Base-by-base conservation (phyloP, 1,140 invertebrate species). In the Drosophila mayri region DNA sequence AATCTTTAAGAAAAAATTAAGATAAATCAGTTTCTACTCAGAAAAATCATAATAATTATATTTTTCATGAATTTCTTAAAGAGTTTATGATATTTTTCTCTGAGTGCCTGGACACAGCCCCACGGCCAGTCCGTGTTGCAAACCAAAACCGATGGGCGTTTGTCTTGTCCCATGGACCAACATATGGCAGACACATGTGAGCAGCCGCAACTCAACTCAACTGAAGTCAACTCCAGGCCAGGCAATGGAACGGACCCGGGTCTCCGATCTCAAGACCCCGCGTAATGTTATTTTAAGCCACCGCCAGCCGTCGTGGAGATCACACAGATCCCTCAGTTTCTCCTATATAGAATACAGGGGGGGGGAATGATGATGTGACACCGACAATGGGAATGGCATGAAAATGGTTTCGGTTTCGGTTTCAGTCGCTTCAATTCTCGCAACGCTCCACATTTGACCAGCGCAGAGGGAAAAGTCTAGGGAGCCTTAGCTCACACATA, bases 181-280 rank as follows among this genome's bases (percentile, higher is more conserved):
- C 84, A 88, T 88, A 77, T 87, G 84, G 84, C 73, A 72, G 76
- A 84, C 84, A 87, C 52, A 84, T 87, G 84, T 83, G 72, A 46
- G 41, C 63, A 71, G 58, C 77, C 76, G 58, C 49, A 32, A 30
- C 47, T 50, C 46, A 71, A 71, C 43, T 68, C 54, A 67, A 67
- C 55, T 58, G 5, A n/a, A 40, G 16, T 40, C 16, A 47, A 25
- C 12, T 25, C 46, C 11, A 16, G 44, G 44, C 44, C 41, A 55
- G 49, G 70, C 37, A 55, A 41, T 61, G 38, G 57, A 58, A 37
- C 43, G 61, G 46, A 79, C 72, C 64, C 63, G 57, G 65, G 60
- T 55, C 60, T 70, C 55, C 58, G 54, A 43, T 75, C 49, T 32
- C 65, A 46, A 54, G 71, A 65, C 38, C 70, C 44, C 55, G 74